Evolutionary conservation across 30 jellyfish, hydroid and myxozoan genomes (phyloP), one percentile per base, ranked within the genome.

Genomic region (Aurelia sp.): DNA sequence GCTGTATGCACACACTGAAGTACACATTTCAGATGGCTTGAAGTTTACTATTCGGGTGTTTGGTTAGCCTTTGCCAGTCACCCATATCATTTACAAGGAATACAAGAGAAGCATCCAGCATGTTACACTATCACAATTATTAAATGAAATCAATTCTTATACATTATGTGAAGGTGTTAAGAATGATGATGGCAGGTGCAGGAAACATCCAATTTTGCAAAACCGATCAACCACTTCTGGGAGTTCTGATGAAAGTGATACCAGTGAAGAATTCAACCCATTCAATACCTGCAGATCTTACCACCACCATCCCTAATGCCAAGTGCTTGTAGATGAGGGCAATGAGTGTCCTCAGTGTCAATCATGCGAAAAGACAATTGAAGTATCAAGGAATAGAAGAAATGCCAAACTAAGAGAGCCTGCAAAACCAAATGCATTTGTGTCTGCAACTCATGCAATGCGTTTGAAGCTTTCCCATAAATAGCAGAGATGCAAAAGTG

Each of bases 401-500:
- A 33, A 72, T 6, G 21, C 40, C 11, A 65, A 67, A 82, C 17
- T 40, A 4, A 40, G 30, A n/a, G 68, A 72, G 67, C 67, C 68
- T 33, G 64, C 67, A 48, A 72, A 72, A 7, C 64, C 38, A 40
- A 75, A 75, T 21, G 87, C 87, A 21, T 84, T 60, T 4, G 24
- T 75, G 47, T 75, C 87, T 21, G 58, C 57, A 75, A 75, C 79
- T 24, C 55, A 58, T 75, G 8, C 87, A 16, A 24, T 47, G 21
- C 57, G 81, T 21, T 30, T 75, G 53, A 52, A 75, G 53, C 79
- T 58, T 50, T 3, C 87, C 11, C 81, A 5, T 2, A 19, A 58
- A 51, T 75, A 63, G 67, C 47, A 60, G 82, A 58, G 58, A 76
- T 76, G 82, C 52, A n/a, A 38, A n/a, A 57, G 22, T 18, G 87